Evolutionary conservation across 2,888 invertebrate species (phyloP).

Genomic region (Cistogaster globosa): DNA sequence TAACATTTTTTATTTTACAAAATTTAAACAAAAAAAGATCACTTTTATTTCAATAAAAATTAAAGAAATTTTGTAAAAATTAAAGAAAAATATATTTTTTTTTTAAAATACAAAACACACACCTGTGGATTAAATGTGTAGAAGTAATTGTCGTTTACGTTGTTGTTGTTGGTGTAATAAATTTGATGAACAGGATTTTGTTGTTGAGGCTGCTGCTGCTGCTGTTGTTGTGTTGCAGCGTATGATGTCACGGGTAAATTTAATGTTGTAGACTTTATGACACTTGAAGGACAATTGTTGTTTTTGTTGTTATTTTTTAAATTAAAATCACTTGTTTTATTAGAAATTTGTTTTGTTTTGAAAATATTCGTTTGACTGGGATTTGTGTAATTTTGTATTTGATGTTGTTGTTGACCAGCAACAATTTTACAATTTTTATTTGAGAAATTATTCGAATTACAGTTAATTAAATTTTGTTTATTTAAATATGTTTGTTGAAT

Average conservation of each 20-base stretch:
- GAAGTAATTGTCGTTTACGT: slow-evolving; percentile 70
- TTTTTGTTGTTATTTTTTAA: slow-evolving; percentile 38
- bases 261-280: slow-evolving; percentile 63
- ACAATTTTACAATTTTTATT: slow-evolving; percentile 62
- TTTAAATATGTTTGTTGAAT: slow-evolving; percentile 47
- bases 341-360: slow-evolving; percentile 23
- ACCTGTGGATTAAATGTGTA: slow-evolving; percentile 80
- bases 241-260: slow-evolving; percentile 70
- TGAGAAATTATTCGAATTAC: slow-evolving; percentile 31
- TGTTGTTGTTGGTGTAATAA: slow-evolving; percentile 60
- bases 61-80: slow-evolving; percentile 16
- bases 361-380: slow-evolving; percentile 35
- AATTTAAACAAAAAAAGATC: neutral
- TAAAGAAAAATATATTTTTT: neutral
- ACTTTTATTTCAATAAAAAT: slow-evolving; percentile 45
- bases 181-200: slow-evolving; percentile 77
- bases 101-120: too few relatives aligned
- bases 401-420: slow-evolving; percentile 71
- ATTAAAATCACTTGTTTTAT: slow-evolving; percentile 45
- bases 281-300: slow-evolving; percentile 50
- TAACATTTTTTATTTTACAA: slow-evolving; percentile 79
- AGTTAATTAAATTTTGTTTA: slow-evolving; percentile 44
- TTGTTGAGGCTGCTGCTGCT: slow-evolving; percentile 57
- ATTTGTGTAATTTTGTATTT: slow-evolving; percentile 59
- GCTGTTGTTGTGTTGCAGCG: slow-evolving; percentile 58